phyloP scores from a whole-genome alignment of 2,888 invertebrate genomes.

The Timema podura region DNA sequence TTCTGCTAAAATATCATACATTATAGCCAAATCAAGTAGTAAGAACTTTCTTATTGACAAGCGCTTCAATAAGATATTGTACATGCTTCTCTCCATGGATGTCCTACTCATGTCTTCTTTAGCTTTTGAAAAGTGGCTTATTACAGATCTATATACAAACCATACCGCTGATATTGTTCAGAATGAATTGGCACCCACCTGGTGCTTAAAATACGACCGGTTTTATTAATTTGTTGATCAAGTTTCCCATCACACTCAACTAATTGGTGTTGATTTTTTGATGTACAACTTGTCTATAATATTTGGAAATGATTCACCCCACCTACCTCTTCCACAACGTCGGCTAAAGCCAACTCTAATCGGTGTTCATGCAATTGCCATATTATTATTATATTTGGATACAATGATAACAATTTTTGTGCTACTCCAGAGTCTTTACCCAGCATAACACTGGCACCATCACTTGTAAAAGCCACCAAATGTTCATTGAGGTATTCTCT shows the following conservation, averaged over 20 bases:
- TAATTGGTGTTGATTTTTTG: conserved; percentile 6
- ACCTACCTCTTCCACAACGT: background rate
- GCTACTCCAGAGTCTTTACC: conserved; percentile 5
- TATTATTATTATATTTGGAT: background rate
- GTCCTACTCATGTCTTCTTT: background rate
- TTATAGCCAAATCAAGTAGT: background rate
- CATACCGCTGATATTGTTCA: background rate
- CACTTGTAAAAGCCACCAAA: conserved; percentile 2
- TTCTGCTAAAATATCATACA: background rate
- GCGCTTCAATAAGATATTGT: background rate
- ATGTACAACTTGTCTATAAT: conserved; percentile 3
- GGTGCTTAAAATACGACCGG: background rate
- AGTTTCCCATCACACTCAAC: background rate
- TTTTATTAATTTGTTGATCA: background rate
- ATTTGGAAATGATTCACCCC: conserved; percentile 5
- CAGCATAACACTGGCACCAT: conserved; percentile 8
- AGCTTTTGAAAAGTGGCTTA: background rate
- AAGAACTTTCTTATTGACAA: background rate
- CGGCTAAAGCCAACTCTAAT: conserved; percentile 4
- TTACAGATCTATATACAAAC: background rate
- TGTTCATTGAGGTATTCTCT: background rate
- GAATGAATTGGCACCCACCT: conserved; percentile 1
- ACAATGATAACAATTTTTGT: background rate
- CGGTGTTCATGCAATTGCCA: conserved; percentile 4
- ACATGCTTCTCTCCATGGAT: background rate